Base-by-base conservation (phyloP, 2,113 vertebrate genomes). In the Istiophorus platypterus region DNA sequence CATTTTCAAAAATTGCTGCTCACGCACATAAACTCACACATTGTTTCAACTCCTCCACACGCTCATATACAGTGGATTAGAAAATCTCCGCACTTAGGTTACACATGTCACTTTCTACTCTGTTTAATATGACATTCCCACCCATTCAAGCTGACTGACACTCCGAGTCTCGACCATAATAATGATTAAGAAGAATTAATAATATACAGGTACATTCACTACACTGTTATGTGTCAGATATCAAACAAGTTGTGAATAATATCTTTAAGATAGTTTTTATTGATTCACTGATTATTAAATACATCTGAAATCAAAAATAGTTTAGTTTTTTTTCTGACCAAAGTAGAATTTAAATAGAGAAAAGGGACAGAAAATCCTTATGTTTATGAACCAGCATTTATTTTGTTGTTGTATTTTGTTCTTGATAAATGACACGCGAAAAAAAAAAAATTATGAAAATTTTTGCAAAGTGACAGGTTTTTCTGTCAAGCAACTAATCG, bases 1-100 rank as follows among this genome's bases (percentile, higher is more conserved):
- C n/a, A 14, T 41, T 75, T 78, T 81, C 29, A 18, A 47, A 69
- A 24, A 5, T 20, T 49, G 58, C 54, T 54, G n/a, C 34, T 65
- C 56, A 0, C 49, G n/a, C 49, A n/a, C 7, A 51, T 18, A 51
- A 20, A 49, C n/a, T n/a, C 62, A 66, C 64, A 74, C 14, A 7
- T 1, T 63, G 49, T 66, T 57, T n/a, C 7, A 63, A 7, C 26
- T 27, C 17, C 9, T 17, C 24, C 18, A 7, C 39, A 59, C 34
- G 24, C 34, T 12, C 42, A 14, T 18, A 11, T 24, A 34, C 20
- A 34, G 56, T 45, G 27, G 17, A 66, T 56, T 47, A 20, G 49
- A 74, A 64, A 57, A 52, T n/a, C 27, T 31, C 39, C 9, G 26
- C 11, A 26, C n/a, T 12, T n/a, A 7, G 5, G 10, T 56, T 31